Percentiles rank a stretch among this genome's conserved stretches.
Conservation (phyloP, 2,888 invertebrate species). For the Ditula angustiorana region DNA sequence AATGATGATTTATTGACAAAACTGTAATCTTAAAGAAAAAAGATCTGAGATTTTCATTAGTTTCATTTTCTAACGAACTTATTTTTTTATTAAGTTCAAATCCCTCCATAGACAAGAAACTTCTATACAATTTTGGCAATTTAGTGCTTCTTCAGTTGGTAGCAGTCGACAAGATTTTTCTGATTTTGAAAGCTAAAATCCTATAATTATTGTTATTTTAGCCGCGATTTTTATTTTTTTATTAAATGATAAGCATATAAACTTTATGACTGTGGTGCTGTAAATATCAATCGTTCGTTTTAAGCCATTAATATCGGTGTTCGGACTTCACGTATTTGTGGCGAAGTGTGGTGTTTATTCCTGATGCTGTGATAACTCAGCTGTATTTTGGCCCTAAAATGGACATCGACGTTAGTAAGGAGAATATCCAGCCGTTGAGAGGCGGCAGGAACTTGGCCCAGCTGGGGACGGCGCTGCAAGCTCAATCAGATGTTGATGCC, state of each 20-base stretch:
- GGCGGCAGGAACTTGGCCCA: constrained; percentile 93
- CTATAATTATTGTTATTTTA: constrained; percentile 44
- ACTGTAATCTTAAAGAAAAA: neutral
- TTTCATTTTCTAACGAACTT: constrained; percentile 33
- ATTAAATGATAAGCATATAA: constrained; percentile 38
- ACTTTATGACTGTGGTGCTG: constrained; percentile 43
- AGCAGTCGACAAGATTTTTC: constrained; percentile 73
- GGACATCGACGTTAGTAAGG: constrained; percentile 93
- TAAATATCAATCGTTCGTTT: constrained; percentile 44
- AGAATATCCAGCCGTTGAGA: constrained; percentile 97
- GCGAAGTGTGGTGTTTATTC: constrained; percentile 71
- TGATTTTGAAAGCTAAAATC: constrained; percentile 67
- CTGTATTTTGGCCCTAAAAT: constrained; percentile 80
- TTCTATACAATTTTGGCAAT: constrained; percentile 74
- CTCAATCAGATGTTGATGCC: constrained; percentile 89
- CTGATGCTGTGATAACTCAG: constrained; percentile 75
- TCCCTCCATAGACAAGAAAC: constrained; percentile 63
- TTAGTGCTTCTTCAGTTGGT: constrained; percentile 77
- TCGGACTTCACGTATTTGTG: constrained; percentile 67
- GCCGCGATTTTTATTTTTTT: constrained; percentile 39
- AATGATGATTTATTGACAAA: neutral
- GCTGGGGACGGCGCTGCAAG: constrained; percentile 92
- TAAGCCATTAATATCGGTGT: constrained; percentile 52
- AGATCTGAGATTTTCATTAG: neutral
- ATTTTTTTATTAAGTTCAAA: constrained; percentile 65